Percentiles rank a stretch among this genome's conserved stretches.
Evolutionary conservation across 2,888 invertebrate genomes (phyloP).

Genomic region (Odontocolon sp.): DNA sequence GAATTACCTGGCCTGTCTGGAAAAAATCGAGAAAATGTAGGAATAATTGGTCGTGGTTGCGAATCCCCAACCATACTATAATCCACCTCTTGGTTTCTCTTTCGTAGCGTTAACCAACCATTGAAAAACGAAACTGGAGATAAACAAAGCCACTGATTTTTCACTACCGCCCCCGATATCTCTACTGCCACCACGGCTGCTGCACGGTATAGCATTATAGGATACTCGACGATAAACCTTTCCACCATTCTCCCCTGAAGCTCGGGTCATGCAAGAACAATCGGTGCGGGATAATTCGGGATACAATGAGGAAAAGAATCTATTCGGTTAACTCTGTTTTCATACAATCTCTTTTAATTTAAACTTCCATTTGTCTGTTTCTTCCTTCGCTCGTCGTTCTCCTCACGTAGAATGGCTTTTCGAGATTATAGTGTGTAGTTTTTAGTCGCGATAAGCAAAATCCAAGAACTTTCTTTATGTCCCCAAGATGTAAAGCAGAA

Average conservation of each 20-base stretch:
- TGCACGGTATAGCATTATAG: slow-evolving; percentile 8
- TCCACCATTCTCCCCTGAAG: slow-evolving; percentile 10
- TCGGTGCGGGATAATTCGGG: slow-evolving; percentile 17
- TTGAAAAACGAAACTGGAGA: slow-evolving; percentile 41
- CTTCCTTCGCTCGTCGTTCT: neutral
- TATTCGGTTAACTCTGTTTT: slow-evolving; percentile 33
- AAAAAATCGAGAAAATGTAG: neutral
- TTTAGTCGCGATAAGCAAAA: too few relatives aligned
- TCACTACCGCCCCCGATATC: slow-evolving; percentile 14
- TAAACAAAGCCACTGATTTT: slow-evolving; percentile 44
- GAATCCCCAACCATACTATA: slow-evolving; percentile 23
- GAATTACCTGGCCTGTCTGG: slow-evolving; percentile 4
- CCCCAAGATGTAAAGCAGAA: too few relatives aligned
- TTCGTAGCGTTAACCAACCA: slow-evolving; percentile 38
- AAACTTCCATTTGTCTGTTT: neutral
- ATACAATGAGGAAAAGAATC: slow-evolving; percentile 44
- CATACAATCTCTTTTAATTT: slow-evolving; percentile 28
- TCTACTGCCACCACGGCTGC: slow-evolving; percentile 27
- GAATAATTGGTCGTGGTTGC: neutral
- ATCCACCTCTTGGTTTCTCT: slow-evolving; percentile 52
- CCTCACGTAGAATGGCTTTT: neutral
- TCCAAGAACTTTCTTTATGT: too few relatives aligned
- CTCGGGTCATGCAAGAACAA: slow-evolving; percentile 34
- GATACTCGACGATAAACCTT: slow-evolving; percentile 30
- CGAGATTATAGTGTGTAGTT: neutral